These are phyloP conservation scores for Vannuccia rotundouncinata DNA, from an alignment of 2,888 invertebrate genomes.

Conservation along the genomic window DNA sequence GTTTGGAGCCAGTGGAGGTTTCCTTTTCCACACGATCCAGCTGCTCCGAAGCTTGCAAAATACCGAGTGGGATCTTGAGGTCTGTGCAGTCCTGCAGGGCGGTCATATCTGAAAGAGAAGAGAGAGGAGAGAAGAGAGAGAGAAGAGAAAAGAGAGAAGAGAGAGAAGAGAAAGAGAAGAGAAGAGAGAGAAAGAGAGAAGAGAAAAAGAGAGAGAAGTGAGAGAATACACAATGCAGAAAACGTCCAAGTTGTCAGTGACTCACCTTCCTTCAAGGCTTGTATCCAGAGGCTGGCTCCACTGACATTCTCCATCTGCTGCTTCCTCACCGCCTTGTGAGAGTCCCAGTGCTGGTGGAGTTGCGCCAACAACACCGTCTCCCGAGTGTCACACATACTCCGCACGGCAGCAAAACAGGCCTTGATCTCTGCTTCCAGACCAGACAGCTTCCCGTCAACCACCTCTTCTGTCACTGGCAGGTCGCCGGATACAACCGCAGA, in stretches of 20 bases:
- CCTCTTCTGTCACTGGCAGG: background rate
- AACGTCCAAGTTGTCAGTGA: too few relatives aligned
- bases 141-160: background rate
- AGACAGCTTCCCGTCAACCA: background rate
- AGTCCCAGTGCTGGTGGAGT: background rate
- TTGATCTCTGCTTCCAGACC: background rate
- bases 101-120: background rate
- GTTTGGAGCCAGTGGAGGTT: background rate
- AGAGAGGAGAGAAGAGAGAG: background rate
- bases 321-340: background rate
- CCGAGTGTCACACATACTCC: background rate
- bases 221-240: background rate
- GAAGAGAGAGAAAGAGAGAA: background rate
- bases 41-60: background rate
- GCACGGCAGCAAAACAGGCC: background rate
- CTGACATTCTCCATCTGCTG: background rate
- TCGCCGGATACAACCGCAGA: background rate
- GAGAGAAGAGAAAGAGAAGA: background rate
- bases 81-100: background rate
- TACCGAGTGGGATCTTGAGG: background rate
- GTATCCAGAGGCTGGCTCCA: background rate
- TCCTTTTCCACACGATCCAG: background rate
- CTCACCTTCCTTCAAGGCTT: background rate
- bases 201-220: background rate
- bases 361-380: constrained; percentile 11